Evolutionary conservation across 2,113 vertebrate species (phyloP).

Genomic region (Epinephelus cyanopodus): DNA sequence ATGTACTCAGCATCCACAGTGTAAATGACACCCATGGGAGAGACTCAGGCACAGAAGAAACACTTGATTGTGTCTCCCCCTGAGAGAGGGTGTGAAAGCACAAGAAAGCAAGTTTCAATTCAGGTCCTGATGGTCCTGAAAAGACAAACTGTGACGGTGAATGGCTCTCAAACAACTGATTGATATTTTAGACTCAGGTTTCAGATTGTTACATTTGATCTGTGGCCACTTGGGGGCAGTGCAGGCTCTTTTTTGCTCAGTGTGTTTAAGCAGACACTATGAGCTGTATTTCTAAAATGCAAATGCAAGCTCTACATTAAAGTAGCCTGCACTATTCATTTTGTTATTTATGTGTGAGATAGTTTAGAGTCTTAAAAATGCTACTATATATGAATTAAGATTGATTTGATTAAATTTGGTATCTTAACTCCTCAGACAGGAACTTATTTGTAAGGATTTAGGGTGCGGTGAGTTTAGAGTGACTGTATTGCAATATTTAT

Average conservation of each 20-base stretch:
- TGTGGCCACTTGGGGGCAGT: conserved; percentile 52
- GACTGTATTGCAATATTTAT: not conserved
- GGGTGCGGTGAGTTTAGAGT: not conserved
- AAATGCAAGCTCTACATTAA: not conserved
- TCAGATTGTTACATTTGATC: not conserved
- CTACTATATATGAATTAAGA: not conserved
- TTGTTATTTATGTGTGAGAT: not conserved
- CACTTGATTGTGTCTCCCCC: not conserved
- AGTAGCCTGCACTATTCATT: not conserved
- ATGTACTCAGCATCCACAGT: too few species aligned
- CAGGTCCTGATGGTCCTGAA: not conserved
- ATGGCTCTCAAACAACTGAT: not conserved
- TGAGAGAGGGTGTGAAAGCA: not conserved
- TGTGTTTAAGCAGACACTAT: not conserved
- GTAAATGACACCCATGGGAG: too few species aligned
- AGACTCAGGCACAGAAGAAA: too few species aligned
- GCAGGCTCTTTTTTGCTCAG: conserved; percentile 9
- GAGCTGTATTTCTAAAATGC: not conserved
- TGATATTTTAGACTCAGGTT: not conserved
- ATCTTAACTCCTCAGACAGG: not conserved
- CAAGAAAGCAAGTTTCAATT: not conserved
- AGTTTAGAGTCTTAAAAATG: not conserved
- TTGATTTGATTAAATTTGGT: not conserved
- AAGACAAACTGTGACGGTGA: not conserved
- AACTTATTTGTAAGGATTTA: not conserved